Percentiles rank a stretch among this genome's conserved stretches.
Evolutionary conservation across 2,113 vertebrate species (phyloP).

Genomic region (Labeo rohita): DNA sequence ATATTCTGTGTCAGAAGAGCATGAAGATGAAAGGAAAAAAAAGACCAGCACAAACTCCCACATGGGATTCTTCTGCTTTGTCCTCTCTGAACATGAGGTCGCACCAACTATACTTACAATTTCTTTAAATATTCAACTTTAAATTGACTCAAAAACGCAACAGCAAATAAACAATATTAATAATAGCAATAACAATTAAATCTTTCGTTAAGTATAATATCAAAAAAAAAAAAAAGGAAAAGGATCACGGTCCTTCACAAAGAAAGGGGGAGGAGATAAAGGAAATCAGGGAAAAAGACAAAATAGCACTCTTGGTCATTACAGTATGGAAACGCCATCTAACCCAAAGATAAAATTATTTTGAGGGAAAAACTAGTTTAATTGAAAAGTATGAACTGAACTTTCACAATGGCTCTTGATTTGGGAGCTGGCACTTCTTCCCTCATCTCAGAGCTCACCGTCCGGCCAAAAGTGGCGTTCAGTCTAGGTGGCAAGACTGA

Average conservation of each 20-base stretch:
- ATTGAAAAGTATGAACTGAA: slow-evolving; percentile 3
- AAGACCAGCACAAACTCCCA: slow-evolving; percentile 16
- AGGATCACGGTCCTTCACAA: slow-evolving; percentile 63
- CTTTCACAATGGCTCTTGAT: slow-evolving; percentile 18
- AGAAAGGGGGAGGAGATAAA: slow-evolving; percentile 39
- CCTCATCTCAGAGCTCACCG: neutral
- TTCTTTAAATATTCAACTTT: slow-evolving; percentile 59
- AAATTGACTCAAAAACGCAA: slow-evolving; percentile 66
- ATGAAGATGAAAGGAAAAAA: neutral
- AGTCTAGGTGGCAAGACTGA: slow-evolving; percentile 1
- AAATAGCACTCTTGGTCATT: slow-evolving; percentile 48
- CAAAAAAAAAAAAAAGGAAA: slow-evolving; percentile 63
- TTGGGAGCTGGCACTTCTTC: neutral
- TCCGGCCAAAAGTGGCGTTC: neutral
- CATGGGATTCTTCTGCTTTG: slow-evolving; percentile 54
- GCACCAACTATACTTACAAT: slow-evolving; percentile 67
- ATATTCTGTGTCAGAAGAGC: slow-evolving; percentile 1
- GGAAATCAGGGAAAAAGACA: slow-evolving; percentile 9
- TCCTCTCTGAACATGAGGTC: slow-evolving; percentile 62
- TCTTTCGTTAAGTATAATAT: slow-evolving; percentile 71
- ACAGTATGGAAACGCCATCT: slow-evolving; percentile 12
- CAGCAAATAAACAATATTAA: slow-evolving; percentile 68
- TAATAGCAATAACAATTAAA: slow-evolving; percentile 69
- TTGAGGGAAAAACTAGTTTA: neutral
- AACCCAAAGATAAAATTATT: neutral